These are phyloP conservation scores for Prionchulus punctatus DNA, from an alignment of 2,888 invertebrate species.

Conservation along the genomic window DNA sequence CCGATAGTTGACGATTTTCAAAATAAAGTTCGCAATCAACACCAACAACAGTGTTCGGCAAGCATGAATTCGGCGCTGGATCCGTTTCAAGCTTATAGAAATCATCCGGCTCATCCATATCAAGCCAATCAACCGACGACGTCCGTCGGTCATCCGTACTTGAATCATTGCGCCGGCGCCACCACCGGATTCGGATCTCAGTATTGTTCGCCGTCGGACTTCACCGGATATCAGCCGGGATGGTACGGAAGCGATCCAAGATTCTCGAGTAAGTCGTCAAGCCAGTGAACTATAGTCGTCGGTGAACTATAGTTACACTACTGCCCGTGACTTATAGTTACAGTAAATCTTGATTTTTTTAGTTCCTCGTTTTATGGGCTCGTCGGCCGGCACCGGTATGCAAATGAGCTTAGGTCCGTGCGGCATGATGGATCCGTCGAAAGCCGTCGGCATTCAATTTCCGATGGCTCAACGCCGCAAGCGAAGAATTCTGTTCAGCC, in stretches of 20 bases:
- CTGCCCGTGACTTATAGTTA: too few species aligned
- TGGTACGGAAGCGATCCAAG: neutral
- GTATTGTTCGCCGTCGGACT: neutral
- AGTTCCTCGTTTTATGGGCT: constrained; percentile 94
- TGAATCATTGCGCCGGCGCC: neutral
- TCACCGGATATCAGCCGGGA: neutral
- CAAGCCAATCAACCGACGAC: too few species aligned
- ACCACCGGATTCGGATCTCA: neutral
- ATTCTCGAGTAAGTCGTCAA: neutral
- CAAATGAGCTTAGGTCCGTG: constrained; percentile 67
- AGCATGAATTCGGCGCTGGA: too few species aligned
- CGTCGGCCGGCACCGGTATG: constrained; percentile 64
- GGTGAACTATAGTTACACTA: too few species aligned
- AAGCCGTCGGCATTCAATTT: constrained; percentile 59
- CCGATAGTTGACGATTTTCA: too few species aligned
- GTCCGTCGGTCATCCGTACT: too few species aligned
- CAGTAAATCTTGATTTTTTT: too few species aligned
- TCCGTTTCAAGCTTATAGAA: too few species aligned
- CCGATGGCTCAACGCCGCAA: constrained; percentile 83
- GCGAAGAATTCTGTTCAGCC: constrained; percentile 84
- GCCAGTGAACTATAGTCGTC: too few species aligned
- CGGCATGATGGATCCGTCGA: constrained; percentile 42
- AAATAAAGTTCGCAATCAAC: too few species aligned
- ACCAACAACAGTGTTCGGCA: too few species aligned
- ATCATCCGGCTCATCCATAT: too few species aligned